Evolutionary conservation across 1,140 invertebrate genomes (phyloP).

Genomic region (Drosophila bipectinata): DNA sequence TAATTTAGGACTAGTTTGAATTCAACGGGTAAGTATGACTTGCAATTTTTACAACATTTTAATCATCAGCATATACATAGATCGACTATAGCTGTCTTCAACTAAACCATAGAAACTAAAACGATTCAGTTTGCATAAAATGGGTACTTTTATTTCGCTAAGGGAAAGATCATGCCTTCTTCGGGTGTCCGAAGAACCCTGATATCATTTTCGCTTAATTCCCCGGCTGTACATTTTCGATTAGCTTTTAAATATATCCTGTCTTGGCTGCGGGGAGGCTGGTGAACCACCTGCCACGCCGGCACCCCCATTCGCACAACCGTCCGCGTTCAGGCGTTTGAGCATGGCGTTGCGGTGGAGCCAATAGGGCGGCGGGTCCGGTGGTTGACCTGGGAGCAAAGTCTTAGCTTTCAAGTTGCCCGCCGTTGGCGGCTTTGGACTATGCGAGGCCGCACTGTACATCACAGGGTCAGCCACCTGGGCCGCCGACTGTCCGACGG

Average conservation of each 20-base stretch:
- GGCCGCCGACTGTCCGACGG: slow-evolving; percentile 77
- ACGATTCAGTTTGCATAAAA: not conserved
- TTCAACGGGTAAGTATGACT: too few species aligned
- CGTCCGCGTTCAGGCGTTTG: slow-evolving; percentile 73
- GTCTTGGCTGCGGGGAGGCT: slow-evolving; percentile 61
- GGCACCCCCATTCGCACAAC: slow-evolving; percentile 7
- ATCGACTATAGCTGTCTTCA: too few species aligned
- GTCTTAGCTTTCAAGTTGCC: slow-evolving; percentile 86
- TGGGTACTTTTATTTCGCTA: not conserved
- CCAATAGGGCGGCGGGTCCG: slow-evolving; percentile 83
- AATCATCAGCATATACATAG: too few species aligned
- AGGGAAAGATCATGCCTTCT: slow-evolving; percentile 38
- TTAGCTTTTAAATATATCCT: slow-evolving; percentile 84
- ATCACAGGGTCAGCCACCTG: slow-evolving; percentile 83
- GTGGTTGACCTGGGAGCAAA: slow-evolving; percentile 84
- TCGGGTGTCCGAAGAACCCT: slow-evolving; percentile 43
- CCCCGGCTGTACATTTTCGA: slow-evolving; percentile 66
- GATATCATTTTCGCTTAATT: slow-evolving; percentile 6
- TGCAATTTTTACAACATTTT: too few species aligned
- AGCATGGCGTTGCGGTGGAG: slow-evolving; percentile 82
- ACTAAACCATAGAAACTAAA: not conserved
- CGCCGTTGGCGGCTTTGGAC: slow-evolving; percentile 83
- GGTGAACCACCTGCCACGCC: slow-evolving; percentile 23
- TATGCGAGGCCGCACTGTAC: slow-evolving; percentile 83
- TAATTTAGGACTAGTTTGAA: too few species aligned